phyloP scores from a whole-genome alignment of 2,888 invertebrate species.

The Teleiodes luculella region DNA sequence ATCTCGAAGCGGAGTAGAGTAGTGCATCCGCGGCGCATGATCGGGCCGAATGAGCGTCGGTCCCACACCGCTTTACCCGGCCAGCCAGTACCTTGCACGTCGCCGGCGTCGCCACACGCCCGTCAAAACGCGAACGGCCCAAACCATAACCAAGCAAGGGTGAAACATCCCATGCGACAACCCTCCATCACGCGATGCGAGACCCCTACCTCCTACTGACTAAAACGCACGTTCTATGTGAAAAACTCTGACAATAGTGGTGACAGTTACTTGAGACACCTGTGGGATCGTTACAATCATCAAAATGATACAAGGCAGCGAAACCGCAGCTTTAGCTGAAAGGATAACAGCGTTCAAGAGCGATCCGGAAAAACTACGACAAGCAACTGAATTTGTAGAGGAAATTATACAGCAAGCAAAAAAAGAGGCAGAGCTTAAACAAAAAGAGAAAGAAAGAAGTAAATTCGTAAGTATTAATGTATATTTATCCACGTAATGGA shows the following conservation, averaged over 20 bases:
- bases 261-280: constrained; percentile 26
- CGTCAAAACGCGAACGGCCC: constrained; percentile 41
- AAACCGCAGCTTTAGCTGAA: constrained; percentile 59
- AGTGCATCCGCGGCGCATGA: constrained; percentile 60
- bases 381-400: constrained; percentile 79
- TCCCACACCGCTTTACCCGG: constrained; percentile 36
- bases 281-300: constrained; percentile 17
- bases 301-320: constrained; percentile 66
- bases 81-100: constrained; percentile 50
- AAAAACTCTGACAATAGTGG: constrained; percentile 26
- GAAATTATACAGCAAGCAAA: constrained; percentile 80
- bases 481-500: constrained; percentile 69
- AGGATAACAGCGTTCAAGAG: constrained; percentile 78
- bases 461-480: constrained; percentile 78
- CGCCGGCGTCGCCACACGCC: constrained; percentile 27
- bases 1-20: constrained; percentile 41
- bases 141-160: constrained; percentile 32
- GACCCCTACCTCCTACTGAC: constrained; percentile 25
- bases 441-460: constrained; percentile 78
- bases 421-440: constrained; percentile 78
- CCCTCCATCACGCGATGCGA: constrained; percentile 15
- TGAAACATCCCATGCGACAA: constrained; percentile 34
- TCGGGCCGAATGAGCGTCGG: constrained; percentile 42
- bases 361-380: constrained; percentile 79
- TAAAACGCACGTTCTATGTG: constrained; percentile 32